A percentile compares a stretch with the other conserved stretches of the same genome.
Evolutionary conservation across 2,888 invertebrate species (phyloP).

Genomic region (Alcis repandata): DNA sequence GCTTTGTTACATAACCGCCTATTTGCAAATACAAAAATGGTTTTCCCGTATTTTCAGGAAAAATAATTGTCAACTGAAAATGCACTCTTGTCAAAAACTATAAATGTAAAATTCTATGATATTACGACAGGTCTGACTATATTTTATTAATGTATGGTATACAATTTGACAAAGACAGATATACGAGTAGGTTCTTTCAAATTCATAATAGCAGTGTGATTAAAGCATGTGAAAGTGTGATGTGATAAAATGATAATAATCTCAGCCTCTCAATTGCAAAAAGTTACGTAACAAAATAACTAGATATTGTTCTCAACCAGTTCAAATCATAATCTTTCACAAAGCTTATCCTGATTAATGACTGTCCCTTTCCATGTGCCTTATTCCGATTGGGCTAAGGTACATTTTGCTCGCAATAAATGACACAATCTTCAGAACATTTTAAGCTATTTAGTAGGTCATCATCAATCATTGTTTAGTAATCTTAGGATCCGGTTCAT

Average conservation of each 20-base stretch:
- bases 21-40: no score
- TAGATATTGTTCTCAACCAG: background rate
- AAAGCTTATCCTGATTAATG: constrained; percentile 37
- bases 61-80: no score
- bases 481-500: constrained; percentile 37
- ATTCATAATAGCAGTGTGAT: no score
- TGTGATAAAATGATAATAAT: background rate
- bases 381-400: constrained; percentile 22
- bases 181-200: no score
- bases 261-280: background rate
- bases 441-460: constrained; percentile 34
- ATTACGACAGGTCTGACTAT: no score
- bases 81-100: no score
- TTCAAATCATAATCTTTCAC: constrained; percentile 3
- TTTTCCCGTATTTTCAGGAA: no score
- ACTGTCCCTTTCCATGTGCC: constrained; percentile 18
- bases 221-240: no score
- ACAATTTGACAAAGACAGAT: no score
- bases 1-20: no score
- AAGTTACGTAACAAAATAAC: background rate
- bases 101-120: no score
- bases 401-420: constrained; percentile 22
- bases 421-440: constrained; percentile 25
- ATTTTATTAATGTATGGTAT: no score
- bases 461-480: constrained; percentile 45